Percentiles rank a stretch among this genome's conserved stretches.
phyloP scores from a whole-genome alignment of 2,113 vertebrate genomes.

The Phocoena phocoena region DNA sequence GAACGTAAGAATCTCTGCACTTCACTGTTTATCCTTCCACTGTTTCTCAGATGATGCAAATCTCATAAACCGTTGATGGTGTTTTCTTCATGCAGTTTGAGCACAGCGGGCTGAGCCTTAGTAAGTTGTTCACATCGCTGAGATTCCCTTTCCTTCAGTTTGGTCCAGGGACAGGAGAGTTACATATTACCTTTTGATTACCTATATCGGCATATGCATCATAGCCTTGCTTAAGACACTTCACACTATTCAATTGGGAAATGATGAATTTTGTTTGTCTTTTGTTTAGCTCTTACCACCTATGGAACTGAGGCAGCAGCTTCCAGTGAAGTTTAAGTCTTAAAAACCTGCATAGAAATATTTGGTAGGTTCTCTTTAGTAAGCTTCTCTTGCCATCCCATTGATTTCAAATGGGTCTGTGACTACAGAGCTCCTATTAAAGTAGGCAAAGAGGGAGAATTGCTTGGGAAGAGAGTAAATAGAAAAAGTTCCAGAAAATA shows the following conservation, averaged over 20 bases:
- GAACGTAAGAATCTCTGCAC: conserved; percentile 91
- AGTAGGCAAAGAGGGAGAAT: neutral
- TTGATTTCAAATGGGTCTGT: neutral
- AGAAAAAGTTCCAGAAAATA: neutral
- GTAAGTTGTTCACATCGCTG: neutral
- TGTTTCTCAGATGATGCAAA: neutral
- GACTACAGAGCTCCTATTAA: neutral
- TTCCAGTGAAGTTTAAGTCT: neutral
- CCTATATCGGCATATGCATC: neutral
- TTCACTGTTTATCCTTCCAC: neutral
- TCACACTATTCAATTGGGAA: neutral
- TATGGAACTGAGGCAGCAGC: neutral
- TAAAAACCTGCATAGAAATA: neutral
- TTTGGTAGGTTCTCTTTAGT: conserved; percentile 1
- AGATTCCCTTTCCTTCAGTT: neutral
- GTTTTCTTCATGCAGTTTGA: conserved; percentile 44
- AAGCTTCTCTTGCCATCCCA: neutral
- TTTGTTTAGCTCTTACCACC: fast-evolving
- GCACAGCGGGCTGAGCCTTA: neutral
- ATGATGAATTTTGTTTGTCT: neutral
- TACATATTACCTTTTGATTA: neutral
- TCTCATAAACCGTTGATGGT: neutral
- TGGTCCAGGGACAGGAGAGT: neutral
- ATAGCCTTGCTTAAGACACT: neutral
- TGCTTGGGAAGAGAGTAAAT: neutral